Conservation (phyloP, 2,888 invertebrate genomes). For the Ashinkailepas kermadecensis region DNA sequence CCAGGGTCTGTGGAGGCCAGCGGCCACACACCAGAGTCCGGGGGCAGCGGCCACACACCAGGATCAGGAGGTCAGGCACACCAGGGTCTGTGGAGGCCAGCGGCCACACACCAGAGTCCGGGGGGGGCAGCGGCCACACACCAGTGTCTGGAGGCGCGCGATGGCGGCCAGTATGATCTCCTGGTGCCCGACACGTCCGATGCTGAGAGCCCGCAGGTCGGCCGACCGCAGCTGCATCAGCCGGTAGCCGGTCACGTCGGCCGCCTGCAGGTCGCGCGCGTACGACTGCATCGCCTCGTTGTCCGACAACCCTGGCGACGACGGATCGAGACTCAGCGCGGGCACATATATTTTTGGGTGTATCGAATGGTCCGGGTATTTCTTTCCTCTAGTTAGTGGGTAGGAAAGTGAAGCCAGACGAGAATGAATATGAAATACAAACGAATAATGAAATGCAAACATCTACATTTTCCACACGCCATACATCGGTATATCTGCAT, state of each 20-base stretch:
- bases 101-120: too few species aligned
- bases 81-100: too few species aligned
- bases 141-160: constrained; percentile 55
- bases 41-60: too few species aligned
- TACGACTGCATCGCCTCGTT: constrained; percentile 71
- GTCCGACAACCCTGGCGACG: constrained; percentile 51
- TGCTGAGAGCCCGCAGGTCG: constrained; percentile 78
- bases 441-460: too few species aligned
- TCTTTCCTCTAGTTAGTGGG: too few species aligned
- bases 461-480: too few species aligned
- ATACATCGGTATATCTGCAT: too few species aligned
- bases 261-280: constrained; percentile 67
- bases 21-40: too few species aligned
- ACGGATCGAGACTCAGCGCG: not conserved
- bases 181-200: constrained; percentile 82
- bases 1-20: too few species aligned
- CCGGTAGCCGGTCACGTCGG: constrained; percentile 71
- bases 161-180: constrained; percentile 88
- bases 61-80: too few species aligned
- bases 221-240: constrained; percentile 77
- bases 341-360: not conserved
- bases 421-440: not conserved
- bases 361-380: not conserved
- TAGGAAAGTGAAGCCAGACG: not conserved
- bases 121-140: not conserved